Evolutionary conservation across 2,113 vertebrate genomes (phyloP), one percentile per base, ranked within the genome.

Genomic region (Hippocampus barbouri): DNA sequence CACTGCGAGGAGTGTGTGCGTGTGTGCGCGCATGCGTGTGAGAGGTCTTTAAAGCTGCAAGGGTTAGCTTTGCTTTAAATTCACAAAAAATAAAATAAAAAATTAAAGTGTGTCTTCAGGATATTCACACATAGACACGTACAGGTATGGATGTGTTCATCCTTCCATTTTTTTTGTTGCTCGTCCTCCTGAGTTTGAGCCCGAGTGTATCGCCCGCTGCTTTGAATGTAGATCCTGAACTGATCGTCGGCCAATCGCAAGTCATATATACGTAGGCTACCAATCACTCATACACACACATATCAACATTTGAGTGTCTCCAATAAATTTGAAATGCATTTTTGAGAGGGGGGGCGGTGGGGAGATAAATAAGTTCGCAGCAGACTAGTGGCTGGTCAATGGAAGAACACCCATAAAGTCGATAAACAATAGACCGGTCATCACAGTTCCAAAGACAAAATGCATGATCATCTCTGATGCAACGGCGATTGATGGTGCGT

Each of bases 21-120:
- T 47, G 63, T 56, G 61, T 60, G 66, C 27, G 67, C 15, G 47
- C 15, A 21, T n/a, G 18, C 16, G 40, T 66, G 69, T 64, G 72
- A 57, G 71, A 21, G 73, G 70, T 81, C 77, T 86, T 89, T 89
- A 87, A 81, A 78, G 80, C 83, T 85, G 82, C 81, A 76, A n/a
- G 77, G 78, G 75, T 73, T 84, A 81, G 81, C 70, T 88, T 84
- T 85, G 74, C 81, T 83, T 75, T 83, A 79, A 83, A 83, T 82
- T 79, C 77, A 76, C 78, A 83, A 74, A 80, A 30, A 30, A 27
- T 2, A 38, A 38, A 38, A n/a, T n/a, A n/a, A 34, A 6, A 38
- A 38, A 38, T 38, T 38, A 38, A 7, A 38, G 34, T 38, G 34
- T 38, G 34, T 38, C 34, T 38, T 38, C 34, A 38, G 34, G 34